These are phyloP conservation scores for Pandion haliaetus DNA, from an alignment of 2,113 vertebrate species.

Conservation along the genomic window DNA sequence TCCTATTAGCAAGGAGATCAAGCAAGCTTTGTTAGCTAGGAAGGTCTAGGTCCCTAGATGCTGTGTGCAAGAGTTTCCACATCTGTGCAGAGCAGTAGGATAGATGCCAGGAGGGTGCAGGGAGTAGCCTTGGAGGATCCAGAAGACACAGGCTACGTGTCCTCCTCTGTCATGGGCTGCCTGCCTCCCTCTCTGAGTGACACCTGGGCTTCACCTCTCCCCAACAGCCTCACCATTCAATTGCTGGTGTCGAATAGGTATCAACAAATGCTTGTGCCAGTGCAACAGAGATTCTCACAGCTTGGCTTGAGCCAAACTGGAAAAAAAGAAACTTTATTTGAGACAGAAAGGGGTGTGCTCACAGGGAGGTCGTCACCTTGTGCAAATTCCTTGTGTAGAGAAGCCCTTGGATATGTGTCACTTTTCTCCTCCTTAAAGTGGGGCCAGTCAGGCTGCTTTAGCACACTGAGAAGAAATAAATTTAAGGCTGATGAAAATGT, in stretches of 20 bases:
- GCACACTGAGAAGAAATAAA: neutral
- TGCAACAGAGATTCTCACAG: neutral
- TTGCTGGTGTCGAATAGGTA: neutral
- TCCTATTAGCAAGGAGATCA: neutral
- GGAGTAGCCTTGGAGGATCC: neutral
- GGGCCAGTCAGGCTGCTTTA: neutral
- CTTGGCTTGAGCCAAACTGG: neutral
- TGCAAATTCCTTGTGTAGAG: neutral
- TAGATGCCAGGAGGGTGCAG: neutral
- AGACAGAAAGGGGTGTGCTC: neutral
- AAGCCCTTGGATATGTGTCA: neutral
- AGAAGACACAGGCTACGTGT: neutral
- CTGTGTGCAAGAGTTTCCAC: neutral
- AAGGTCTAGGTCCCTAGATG: neutral
- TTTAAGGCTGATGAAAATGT: neutral
- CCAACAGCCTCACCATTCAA: fast-evolving
- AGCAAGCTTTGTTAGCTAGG: neutral
- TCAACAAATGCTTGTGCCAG: neutral
- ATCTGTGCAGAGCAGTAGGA: neutral
- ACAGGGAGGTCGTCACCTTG: neutral
- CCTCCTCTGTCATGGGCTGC: neutral
- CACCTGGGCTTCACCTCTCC: neutral
- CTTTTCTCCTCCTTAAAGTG: neutral
- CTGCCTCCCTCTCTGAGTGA: neutral
- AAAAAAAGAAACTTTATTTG: neutral